Evolutionary conservation across 2,113 vertebrate species (phyloP).

Genomic region (Gymnarchus niloticus): DNA sequence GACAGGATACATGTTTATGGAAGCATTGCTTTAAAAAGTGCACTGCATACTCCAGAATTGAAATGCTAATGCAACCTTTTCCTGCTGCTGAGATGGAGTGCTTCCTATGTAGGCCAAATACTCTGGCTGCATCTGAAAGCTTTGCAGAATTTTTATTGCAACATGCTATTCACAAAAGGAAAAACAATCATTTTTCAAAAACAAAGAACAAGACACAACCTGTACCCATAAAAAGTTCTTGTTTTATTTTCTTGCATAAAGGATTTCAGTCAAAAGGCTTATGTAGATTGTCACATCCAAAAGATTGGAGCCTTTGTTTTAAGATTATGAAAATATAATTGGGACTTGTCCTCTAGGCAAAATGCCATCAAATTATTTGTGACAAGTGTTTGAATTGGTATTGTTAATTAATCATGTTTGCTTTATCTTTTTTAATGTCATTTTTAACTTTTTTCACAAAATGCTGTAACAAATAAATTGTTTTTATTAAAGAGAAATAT

Average conservation of each 20-base stretch:
- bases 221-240: background rate
- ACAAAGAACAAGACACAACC: background rate
- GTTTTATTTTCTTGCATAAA: background rate
- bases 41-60: conserved; percentile 6
- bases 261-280: background rate
- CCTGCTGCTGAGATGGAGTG: background rate
- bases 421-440: background rate
- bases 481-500: background rate
- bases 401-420: background rate
- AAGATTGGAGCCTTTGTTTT: background rate
- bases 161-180: background rate
- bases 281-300: background rate
- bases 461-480: background rate
- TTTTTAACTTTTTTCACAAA: background rate
- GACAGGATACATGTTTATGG: conserved; percentile 11
- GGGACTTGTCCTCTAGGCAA: background rate
- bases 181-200: background rate
- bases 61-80: conserved; percentile 31
- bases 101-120: background rate
- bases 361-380: background rate
- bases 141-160: background rate
- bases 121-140: background rate
- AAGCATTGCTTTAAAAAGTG: conserved; percentile 5
- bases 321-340: background rate
- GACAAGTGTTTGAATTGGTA: background rate